Evolutionary conservation across 2,113 vertebrate species (phyloP), one percentile per base, ranked within the genome.

Genomic region (Amphiprion ocellaris): DNA sequence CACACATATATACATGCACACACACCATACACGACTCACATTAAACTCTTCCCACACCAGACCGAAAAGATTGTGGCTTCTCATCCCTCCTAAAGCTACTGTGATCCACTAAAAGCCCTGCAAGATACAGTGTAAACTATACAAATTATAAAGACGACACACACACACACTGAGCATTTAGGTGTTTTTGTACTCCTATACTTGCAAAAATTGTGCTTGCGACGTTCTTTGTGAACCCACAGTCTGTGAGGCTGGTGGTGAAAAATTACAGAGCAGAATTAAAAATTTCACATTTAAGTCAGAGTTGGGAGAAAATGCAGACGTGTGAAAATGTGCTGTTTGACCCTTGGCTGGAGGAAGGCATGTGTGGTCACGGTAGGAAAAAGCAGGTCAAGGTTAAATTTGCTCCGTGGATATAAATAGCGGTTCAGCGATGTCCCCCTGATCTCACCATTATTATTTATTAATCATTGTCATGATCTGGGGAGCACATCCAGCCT

Each of bases 331-430:
- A 72, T 71, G 53, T 58, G 78, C 87, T 70, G 81, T 87, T 75
- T 88, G 83, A 89, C 79, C 85, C 67, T 75, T 78, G 81, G 74
- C 86, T 77, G 11, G 46, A 65, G 62, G 19, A 81, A 73, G 68
- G 62, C 24, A 17, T 71, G 77, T 28, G 80, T 60, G 83, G 83
- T 87, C 64, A 79, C 60, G 9, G 33, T 79, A 83, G 75, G 69
- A 74, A 60, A 76, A 83, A 85, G 74, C 69, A 90, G 86, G 90
- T 89, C 89, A 92, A 90, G 90, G 91, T 92, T 92, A 89, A 88
- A 87, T 88, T 82, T 87, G 69, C 58, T 71, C 56, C 24, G 62
- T 30, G 63, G 77, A 56, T 90, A 89, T 83, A 90, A 90, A 90
- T 90, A 89, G 81, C 50, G 58, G 26, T 28, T 69, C 83, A 54